Evolutionary conservation across 2,113 vertebrate species (phyloP).

Genomic region (Arvicanthis niloticus): DNA sequence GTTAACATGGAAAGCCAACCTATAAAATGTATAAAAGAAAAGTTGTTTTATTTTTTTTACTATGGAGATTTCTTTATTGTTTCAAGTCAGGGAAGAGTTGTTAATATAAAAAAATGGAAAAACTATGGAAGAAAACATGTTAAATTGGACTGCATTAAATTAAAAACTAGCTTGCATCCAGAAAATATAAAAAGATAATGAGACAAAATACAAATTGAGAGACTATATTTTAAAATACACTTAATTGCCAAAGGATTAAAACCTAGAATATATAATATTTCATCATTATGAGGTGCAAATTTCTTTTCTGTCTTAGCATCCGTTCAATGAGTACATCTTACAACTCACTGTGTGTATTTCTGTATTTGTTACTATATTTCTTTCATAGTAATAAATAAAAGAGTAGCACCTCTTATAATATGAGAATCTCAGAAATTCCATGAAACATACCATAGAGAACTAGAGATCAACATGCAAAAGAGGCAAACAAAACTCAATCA

Average conservation of each 20-base stretch:
- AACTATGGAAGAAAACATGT: background rate
- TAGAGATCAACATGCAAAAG: conserved; percentile 30
- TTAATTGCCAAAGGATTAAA: conserved; percentile 45
- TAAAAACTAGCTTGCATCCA: conserved; percentile 42
- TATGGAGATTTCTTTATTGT: conserved; percentile 3
- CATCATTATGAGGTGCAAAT: background rate
- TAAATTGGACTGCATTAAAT: conserved; percentile 22
- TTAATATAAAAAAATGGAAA: conserved; percentile 24
- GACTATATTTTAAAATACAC: conserved; percentile 29
- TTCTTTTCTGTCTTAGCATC: conserved; percentile 15
- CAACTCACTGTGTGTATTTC: background rate
- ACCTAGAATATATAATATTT: conserved; percentile 4
- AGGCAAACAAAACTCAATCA: conserved; percentile 50
- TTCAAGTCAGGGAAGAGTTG: background rate
- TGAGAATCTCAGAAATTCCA: conserved; percentile 14
- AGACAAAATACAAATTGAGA: conserved; percentile 53
- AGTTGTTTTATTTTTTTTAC: background rate
- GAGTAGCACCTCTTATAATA: conserved; percentile 27
- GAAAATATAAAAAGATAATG: conserved; percentile 19
- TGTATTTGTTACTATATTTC: conserved; percentile 24
- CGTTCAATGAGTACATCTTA: conserved; percentile 9
- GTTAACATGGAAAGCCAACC: conserved; percentile 1
- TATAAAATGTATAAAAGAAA: conserved; percentile 17
- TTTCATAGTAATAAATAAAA: conserved; percentile 53
- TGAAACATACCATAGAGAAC: conserved; percentile 39